Conservation (phyloP, 2,797 vertebrate species). For the Prionace glauca region DNA sequence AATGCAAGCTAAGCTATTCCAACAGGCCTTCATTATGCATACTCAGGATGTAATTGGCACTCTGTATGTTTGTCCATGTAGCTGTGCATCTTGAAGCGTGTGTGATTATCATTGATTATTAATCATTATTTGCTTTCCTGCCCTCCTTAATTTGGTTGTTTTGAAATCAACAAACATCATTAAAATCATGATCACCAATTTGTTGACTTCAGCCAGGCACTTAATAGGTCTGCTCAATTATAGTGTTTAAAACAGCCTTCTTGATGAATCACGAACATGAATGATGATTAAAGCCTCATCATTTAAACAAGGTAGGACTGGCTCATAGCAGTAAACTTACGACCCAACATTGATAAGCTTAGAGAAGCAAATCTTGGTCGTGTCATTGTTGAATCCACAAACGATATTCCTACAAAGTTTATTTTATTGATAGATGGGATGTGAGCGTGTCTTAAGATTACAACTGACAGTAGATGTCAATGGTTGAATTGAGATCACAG, state of each 20-base stretch:
- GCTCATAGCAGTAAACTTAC: not conserved
- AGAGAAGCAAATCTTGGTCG: not conserved
- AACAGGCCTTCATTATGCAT: not conserved
- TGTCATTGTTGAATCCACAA: not conserved
- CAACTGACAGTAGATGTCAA: not conserved
- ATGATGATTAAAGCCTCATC: not conserved
- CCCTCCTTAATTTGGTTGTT: not conserved
- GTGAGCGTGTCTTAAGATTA: not conserved
- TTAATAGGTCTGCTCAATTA: not conserved
- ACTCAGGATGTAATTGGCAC: not conserved
- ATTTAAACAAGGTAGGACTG: not conserved
- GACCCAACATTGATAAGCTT: not conserved
- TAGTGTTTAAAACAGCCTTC: not conserved
- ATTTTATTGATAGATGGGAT: not conserved
- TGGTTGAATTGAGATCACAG: not conserved
- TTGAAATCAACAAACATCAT: constrained; percentile 15
- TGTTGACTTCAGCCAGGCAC: constrained; percentile 17
- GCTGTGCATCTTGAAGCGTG: not conserved
- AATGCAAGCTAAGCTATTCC: not conserved
- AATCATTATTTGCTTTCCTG: not conserved
- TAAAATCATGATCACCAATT: not conserved
- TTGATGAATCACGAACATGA: not conserved
- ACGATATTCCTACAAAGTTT: not conserved
- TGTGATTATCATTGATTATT: constrained; percentile 24
- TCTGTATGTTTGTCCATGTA: not conserved